Evolutionary conservation across 2,888 invertebrate species (phyloP).

Genomic region (Synanthedon andrenaeformis): DNA sequence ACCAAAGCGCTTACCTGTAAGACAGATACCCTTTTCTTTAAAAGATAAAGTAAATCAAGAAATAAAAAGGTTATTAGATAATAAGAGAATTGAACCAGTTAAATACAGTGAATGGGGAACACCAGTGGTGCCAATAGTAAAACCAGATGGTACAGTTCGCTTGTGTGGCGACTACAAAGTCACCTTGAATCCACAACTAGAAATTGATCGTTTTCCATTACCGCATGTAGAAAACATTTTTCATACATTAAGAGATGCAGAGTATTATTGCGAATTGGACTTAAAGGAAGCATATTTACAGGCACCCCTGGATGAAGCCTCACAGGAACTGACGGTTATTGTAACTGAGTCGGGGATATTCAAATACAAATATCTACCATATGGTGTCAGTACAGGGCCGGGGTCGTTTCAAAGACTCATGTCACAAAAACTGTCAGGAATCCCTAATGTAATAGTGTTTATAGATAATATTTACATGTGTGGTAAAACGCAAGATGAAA

Average conservation of each 20-base stretch:
- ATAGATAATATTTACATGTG: slow-evolving; percentile 5
- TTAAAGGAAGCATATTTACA: slow-evolving; percentile 8
- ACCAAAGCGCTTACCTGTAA: neutral
- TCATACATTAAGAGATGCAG: neutral
- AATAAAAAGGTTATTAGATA: neutral
- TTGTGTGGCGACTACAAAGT: neutral
- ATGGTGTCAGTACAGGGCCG: slow-evolving; percentile 6
- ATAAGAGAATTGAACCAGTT: neutral
- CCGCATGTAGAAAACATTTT: neutral
- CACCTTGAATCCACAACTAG: neutral
- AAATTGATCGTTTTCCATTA: neutral
- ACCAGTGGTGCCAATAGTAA: neutral
- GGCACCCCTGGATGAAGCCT: slow-evolving; percentile 6
- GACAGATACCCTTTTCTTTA: neutral
- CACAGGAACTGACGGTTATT: slow-evolving; percentile 6
- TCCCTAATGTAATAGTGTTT: slow-evolving; percentile 4
- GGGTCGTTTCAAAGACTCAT: slow-evolving; percentile 9
- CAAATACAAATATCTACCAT: too few relatives aligned
- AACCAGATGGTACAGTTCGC: neutral
- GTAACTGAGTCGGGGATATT: too few relatives aligned
- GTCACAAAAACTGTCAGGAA: slow-evolving; percentile 2
- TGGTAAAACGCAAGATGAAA: slow-evolving; percentile 1
- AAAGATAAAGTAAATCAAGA: neutral
- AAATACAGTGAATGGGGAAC: neutral
- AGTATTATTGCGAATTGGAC: neutral